Evolutionary conservation across 1,140 invertebrate genomes (phyloP), one percentile per base, ranked within the genome.

Genomic region (Platyscapa corneri): DNA sequence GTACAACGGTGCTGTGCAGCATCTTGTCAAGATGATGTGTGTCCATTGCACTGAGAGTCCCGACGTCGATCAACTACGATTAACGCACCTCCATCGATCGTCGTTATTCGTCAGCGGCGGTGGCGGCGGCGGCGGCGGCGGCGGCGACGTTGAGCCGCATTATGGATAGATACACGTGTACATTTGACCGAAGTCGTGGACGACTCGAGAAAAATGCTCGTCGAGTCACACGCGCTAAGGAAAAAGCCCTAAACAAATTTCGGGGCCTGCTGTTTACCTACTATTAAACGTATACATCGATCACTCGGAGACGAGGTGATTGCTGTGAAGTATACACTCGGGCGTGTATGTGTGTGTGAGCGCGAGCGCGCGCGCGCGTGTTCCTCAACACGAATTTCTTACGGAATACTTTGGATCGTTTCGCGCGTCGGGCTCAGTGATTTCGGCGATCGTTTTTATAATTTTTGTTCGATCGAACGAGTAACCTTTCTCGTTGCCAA

Each of bases 21-120:
- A 89, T 90, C 83, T 78, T 92, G 65, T 91, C 90, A 34, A 93
- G 93, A 93, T 93, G 92, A 93, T 93, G 89, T 91, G 92, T 89
- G 82, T 86, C 72, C 81, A 56, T 64, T 18, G 74, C 77, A 8
- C 75, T 56, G 14, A 77, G 74, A 46, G 37, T 53, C 7, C 39
- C 49, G 37, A 82, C 37, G 65, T 70, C 72, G n/a, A 75, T 16
- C 23, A 7, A 7, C 16, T 42, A 32, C 64, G 77, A 46, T 80
- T 74, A 85, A 85, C 53, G 83, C 76, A 46, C 60, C 72, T 32
- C 18, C 12, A 67, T 76, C 84, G 53, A 80, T 75, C 70, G 27
- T 34, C 20, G 20, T 8, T 39, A 53, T 39, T 65, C 34, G n/a
- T n/a, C n/a, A n/a, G n/a, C n/a, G n/a, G n/a, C n/a, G n/a, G n/a